Conservation (phyloP, 92 coral and sea anemone genomes). For the Paragorgia papillata region DNA sequence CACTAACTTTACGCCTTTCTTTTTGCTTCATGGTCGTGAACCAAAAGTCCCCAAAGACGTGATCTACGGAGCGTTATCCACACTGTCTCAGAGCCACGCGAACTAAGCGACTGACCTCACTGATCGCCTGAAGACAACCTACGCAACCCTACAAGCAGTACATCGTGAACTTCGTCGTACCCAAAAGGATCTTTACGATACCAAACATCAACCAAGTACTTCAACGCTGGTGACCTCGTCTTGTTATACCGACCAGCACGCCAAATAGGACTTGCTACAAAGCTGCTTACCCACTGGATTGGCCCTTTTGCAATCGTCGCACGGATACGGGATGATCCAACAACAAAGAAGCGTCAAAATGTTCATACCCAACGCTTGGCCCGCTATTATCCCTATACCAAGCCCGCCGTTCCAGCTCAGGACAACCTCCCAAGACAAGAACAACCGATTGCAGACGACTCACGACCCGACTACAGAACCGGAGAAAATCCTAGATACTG, state of each 20-base stretch:
- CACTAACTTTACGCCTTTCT: slow-evolving; percentile 18
- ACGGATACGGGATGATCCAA: slow-evolving; percentile 13
- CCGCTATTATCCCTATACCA: background rate
- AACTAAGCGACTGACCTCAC: slow-evolving; percentile 7
- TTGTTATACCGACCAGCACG: background rate
- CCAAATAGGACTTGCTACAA: slow-evolving; percentile 25
- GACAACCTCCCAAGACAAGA: too few relatives aligned
- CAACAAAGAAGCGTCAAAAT: background rate
- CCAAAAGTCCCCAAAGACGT: slow-evolving; percentile 31
- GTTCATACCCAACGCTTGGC: slow-evolving; percentile 15
- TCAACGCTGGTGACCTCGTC: slow-evolving; percentile 2
- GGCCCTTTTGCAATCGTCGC: too few relatives aligned
- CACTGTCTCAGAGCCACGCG: slow-evolving; percentile 3
- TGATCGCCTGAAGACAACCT: slow-evolving; percentile 17
- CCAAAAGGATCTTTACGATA: background rate
- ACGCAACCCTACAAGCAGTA: slow-evolving; percentile 3
- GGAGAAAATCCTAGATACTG: too few relatives aligned
- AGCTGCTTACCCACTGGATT: slow-evolving; percentile 9
- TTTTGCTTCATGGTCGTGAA: slow-evolving; percentile 20
- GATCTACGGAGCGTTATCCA: slow-evolving; percentile 5
- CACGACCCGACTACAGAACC: too few relatives aligned
- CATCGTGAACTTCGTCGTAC: slow-evolving; percentile 1
- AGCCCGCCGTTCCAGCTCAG: too few relatives aligned
- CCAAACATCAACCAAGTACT: background rate
- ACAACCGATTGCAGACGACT: too few relatives aligned